These are phyloP conservation scores for Folsomia candida DNA, from an alignment of 2,888 invertebrate species.

Conservation along the genomic window DNA sequence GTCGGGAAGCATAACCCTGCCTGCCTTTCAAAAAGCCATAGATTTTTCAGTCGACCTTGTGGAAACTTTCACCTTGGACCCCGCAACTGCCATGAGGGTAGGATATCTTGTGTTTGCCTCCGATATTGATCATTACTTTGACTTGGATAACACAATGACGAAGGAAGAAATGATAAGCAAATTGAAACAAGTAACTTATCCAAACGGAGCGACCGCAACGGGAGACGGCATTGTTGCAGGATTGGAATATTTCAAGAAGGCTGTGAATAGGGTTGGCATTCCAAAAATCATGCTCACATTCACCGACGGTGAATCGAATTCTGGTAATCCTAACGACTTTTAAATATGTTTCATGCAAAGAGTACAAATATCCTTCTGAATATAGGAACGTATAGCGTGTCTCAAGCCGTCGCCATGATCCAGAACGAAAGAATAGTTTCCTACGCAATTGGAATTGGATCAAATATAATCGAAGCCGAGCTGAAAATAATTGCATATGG, in stretches of 20 bases:
- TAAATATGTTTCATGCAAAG: no score
- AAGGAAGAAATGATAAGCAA: not conserved
- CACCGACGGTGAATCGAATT: constrained; percentile 27
- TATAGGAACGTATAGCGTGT: no score
- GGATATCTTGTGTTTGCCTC: constrained; percentile 28
- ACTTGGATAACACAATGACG: not conserved
- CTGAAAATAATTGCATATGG: constrained; percentile 22
- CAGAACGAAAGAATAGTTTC: constrained; percentile 9
- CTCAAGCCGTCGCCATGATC: not conserved
- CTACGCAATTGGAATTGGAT: constrained; percentile 33
- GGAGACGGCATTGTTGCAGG: constrained; percentile 9
- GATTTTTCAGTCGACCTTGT: constrained; percentile 23
- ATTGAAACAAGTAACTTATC: constrained; percentile 7
- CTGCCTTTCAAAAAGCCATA: constrained; percentile 17
- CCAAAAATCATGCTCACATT: constrained; percentile 25
- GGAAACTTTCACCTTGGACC: constrained; percentile 19
- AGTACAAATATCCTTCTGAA: no score
- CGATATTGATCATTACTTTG: not conserved
- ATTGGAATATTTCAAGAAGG: constrained; percentile 9
- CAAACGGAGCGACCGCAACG: constrained; percentile 18
- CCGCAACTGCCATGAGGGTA: constrained; percentile 14
- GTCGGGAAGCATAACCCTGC: constrained; percentile 30
- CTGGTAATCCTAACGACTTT: no score
- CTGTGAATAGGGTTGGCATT: constrained; percentile 5
- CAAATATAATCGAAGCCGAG: constrained; percentile 9